These are phyloP conservation scores for Phymanthus crucifer DNA, from an alignment of 92 coral and sea anemone species.

Conservation along the genomic window DNA sequence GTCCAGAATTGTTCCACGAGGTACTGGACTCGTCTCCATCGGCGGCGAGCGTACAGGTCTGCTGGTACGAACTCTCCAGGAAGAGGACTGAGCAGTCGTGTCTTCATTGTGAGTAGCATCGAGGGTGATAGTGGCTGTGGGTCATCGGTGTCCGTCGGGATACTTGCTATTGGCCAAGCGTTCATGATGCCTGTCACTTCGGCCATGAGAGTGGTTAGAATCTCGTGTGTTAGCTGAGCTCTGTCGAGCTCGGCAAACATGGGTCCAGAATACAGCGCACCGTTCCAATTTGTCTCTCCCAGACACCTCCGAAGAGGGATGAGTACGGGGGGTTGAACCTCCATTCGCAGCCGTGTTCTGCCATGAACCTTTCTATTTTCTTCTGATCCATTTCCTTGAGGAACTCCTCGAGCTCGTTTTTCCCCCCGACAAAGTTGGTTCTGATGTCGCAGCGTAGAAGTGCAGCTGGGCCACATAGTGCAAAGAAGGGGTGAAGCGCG, in stretches of 20 bases:
- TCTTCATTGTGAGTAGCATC: neutral
- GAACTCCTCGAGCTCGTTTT: too few relatives aligned
- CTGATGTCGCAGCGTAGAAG: too few relatives aligned
- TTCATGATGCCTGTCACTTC: conserved; percentile 29
- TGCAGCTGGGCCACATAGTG: too few relatives aligned
- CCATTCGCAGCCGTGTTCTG: too few relatives aligned
- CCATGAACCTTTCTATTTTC: too few relatives aligned
- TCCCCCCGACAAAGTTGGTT: too few relatives aligned
- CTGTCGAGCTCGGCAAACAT: neutral
- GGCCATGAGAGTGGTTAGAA: conserved; percentile 52
- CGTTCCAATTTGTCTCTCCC: too few relatives aligned
- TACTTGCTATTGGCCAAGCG: neutral
- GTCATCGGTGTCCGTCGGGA: neutral
- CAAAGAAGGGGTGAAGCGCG: too few relatives aligned
- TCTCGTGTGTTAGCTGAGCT: conserved; percentile 45
- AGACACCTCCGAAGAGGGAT: too few relatives aligned
- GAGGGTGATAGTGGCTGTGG: neutral
- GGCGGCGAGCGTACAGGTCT: conserved; percentile 32
- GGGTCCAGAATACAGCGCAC: conserved; percentile 23
- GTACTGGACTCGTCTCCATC: conserved; percentile 23
- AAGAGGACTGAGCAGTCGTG: neutral
- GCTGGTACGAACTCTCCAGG: conserved; percentile 7
- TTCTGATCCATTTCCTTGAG: too few relatives aligned
- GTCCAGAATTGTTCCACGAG: conserved; percentile 24
- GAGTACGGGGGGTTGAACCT: too few relatives aligned